Evolutionary conservation across 1,140 invertebrate genomes (phyloP), one percentile per base, ranked within the genome.

Genomic region (Berghia stephanieae): DNA sequence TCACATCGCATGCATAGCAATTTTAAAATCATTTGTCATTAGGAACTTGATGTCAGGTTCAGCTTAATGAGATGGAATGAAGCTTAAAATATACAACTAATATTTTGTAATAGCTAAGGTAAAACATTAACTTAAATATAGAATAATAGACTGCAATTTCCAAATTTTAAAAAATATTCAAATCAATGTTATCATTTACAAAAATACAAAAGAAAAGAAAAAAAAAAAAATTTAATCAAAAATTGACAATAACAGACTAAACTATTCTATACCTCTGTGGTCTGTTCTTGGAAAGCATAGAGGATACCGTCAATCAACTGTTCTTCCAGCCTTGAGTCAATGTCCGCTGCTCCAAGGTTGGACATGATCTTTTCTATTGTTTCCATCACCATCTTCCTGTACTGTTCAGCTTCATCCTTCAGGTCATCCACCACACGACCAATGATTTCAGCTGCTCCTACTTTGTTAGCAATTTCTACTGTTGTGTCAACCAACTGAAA

Each of bases 361-460:
- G 95, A 95, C 93, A 99, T 96, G 76, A 99, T 91, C 89, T 99
- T 99, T 88, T 99, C 98, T 79, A 99, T 99, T 0, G 97, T 99
- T 89, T 99, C 98, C 97, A 99, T 99, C 0, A 99, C 98, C 98
- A 99, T 99, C 91, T 99, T 99, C 78, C 98, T 92, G 89, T 99
- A 99, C 85, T 99, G 96, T 89, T 99, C 98, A 89, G 99, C 99
- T 91, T 99, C 98, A 89, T 99, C 98, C 90, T 99, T 99, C 43
- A 99, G 91, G 90, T 99, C 98, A 86, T 99, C 98, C 0, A 99
- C 98, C 55, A 99, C 96, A 71, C 98, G 92, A 88, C 97, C 97
- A 72, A 99, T 97, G 77, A 99, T 99, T 92, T 99, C 98, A 0
- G 97, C 97, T 1, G 97, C 96, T 6, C 98, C 98, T 78, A 90